A percentile compares a stretch with the other conserved stretches of the same genome.
These are phyloP conservation scores for Halichoeres trimaculatus DNA, from an alignment of 2,113 vertebrate genomes.

Conservation along the genomic window DNA sequence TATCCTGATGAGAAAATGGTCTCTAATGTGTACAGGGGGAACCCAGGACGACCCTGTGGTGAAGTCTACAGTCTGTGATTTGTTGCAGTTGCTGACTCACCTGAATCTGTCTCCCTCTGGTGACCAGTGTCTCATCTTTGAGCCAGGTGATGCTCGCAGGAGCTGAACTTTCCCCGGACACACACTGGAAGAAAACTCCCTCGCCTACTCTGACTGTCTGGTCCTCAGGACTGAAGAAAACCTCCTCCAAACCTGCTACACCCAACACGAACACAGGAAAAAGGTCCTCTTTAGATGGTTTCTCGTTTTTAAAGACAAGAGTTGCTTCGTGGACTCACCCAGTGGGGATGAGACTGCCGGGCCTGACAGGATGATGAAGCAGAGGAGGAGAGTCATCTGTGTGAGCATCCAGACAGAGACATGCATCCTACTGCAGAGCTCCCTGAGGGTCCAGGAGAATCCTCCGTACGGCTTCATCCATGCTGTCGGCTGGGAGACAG, in stretches of 20 bases:
- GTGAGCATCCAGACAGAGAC: slow-evolving; percentile 47
- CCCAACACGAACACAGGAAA: not conserved
- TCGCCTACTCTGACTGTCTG: slow-evolving; percentile 73
- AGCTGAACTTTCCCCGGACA: slow-evolving; percentile 83
- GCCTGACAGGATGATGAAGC: slow-evolving; percentile 67
- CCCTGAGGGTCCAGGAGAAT: slow-evolving; percentile 32
- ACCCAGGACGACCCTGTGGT: not conserved
- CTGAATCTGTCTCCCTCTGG: slow-evolving; percentile 80
- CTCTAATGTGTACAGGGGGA: not conserved
- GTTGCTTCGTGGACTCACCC: slow-evolving; percentile 67
- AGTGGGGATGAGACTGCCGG: slow-evolving; percentile 57
- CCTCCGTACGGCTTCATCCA: slow-evolving; percentile 64
- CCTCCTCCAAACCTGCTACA: slow-evolving; percentile 79
- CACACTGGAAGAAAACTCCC: slow-evolving; percentile 80
- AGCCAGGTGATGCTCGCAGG: slow-evolving; percentile 80
- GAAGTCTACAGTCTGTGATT: not conserved
- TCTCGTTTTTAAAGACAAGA: no score
- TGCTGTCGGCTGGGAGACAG: slow-evolving; percentile 40
- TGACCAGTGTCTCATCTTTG: slow-evolving; percentile 74
- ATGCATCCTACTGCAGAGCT: slow-evolving; percentile 71
- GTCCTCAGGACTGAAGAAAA: slow-evolving; percentile 82
- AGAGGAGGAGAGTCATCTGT: slow-evolving; percentile 71
- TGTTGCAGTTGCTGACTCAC: slow-evolving; percentile 35
- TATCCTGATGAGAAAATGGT: not conserved
- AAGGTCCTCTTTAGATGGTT: no score